Evolutionary conservation across 2,113 vertebrate species (phyloP).

Genomic region (Tragelaphus buxtoni): DNA sequence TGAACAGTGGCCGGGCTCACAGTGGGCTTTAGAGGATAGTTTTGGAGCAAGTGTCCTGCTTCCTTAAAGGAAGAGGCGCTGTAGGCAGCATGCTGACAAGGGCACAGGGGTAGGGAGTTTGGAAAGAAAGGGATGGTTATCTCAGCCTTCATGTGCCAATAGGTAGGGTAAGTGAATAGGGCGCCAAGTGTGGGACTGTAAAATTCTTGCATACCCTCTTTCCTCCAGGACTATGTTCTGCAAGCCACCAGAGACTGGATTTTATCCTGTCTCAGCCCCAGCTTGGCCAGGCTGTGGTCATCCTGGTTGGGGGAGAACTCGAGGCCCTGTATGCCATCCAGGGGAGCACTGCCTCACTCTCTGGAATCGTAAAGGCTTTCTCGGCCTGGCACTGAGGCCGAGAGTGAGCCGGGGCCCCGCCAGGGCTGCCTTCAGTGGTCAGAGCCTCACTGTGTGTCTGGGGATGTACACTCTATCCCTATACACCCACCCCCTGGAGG

Average conservation of each 20-base stretch:
- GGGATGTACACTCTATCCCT: neutral
- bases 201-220: neutral
- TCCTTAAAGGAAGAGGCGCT: neutral
- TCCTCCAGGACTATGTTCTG: neutral
- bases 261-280: neutral
- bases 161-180: neutral
- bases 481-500: rapidly evolving
- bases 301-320: neutral
- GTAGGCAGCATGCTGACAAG: neutral
- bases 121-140: neutral
- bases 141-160: neutral
- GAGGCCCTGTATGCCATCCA: neutral
- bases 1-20: neutral
- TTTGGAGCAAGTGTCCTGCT: neutral
- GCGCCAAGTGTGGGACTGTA: neutral
- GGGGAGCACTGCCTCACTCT: neutral
- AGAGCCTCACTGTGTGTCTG: neutral
- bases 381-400: neutral
- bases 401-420: neutral
- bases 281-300: neutral
- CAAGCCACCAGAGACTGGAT: neutral
- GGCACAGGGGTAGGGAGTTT: neutral
- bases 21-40: neutral
- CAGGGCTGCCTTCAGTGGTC: neutral
- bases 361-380: neutral